Evolutionary conservation across 2,888 invertebrate species (phyloP), one percentile per base, ranked within the genome.

Genomic region (Heliconius sara): DNA sequence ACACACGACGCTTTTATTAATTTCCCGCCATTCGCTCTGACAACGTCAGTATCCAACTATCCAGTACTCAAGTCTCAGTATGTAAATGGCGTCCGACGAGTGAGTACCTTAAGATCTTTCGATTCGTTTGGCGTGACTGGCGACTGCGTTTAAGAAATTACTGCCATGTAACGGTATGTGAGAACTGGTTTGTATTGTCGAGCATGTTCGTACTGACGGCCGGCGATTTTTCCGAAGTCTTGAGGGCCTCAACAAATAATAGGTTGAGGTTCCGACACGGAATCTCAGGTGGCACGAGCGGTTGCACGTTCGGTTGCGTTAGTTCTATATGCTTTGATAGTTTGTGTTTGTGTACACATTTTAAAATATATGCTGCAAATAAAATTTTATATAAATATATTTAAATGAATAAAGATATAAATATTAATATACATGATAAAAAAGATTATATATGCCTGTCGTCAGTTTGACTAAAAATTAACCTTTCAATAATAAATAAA

Each of bases 121-220:
- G 84, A 87, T 88, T 87, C 87, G 87, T 86, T 88, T 87, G 86
- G 86, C 88, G 90, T 89, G 89, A 89, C 89, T 88, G 87, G 88
- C 87, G 88, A 86, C 87, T 86, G 88, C 87, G 89, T 91, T 92
- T 90, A 92, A 91, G 90, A 91, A 90, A 93, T 92, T 89, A 91
- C 91, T 91, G 91, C 90, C 90, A 91, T 84, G 85, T 94, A 94
- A 92, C 94, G 93, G 94, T 91, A 88, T 86, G 83, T 85, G 84
- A 85, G 84, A 92, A 93, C 94, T 86, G 92, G 93, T 94, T 93
- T 89, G 87, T 88, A 90, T 90, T 87, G 88, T 87, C 85, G 87
- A 84, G 86, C 85, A 82, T 86, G 86, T 85, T 82, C 86, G 89
- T 85, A 86, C 88, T 86, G 88, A 85, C 84, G 85, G 84, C 85